Evolutionary conservation across 2,113 vertebrate genomes (phyloP).

Genomic region (Copsychus sechellarum): DNA sequence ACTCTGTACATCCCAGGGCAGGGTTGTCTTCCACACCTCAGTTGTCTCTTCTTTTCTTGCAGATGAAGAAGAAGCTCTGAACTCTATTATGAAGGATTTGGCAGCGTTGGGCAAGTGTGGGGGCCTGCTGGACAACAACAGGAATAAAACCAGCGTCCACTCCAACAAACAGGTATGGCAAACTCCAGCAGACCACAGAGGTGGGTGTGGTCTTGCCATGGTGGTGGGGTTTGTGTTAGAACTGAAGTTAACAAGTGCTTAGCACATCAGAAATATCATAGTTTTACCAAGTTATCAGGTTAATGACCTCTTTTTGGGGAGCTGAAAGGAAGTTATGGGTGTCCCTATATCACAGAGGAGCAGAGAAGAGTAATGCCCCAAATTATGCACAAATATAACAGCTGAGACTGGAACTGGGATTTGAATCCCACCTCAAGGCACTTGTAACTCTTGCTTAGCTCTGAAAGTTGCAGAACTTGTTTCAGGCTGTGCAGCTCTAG

Average conservation of each 20-base stretch:
- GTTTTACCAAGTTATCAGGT: accelerated
- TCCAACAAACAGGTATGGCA: constrained; percentile 82
- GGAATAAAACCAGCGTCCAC: constrained; percentile 79
- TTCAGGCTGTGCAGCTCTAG: neutral
- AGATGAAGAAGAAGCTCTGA: constrained; percentile 90
- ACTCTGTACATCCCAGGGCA: accelerated
- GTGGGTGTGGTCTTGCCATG: neutral
- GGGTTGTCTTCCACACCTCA: neutral
- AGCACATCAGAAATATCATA: neutral
- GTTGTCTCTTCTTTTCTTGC: constrained; percentile 5
- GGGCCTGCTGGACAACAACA: constrained; percentile 80
- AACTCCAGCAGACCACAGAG: neutral
- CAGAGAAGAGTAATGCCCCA: neutral
- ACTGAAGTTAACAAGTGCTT: neutral
- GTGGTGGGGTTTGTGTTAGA: neutral
- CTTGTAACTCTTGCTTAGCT: neutral
- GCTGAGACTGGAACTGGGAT: neutral
- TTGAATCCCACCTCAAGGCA: neutral
- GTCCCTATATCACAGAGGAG: accelerated
- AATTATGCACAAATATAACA: neutral
- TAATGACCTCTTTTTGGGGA: neutral
- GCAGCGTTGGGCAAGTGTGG: constrained; percentile 85
- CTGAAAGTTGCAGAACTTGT: neutral
- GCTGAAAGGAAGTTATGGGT: neutral
- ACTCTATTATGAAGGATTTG: constrained; percentile 93